Percentiles rank a stretch among this genome's conserved stretches.
These are phyloP conservation scores for Eretmochelys imbricata DNA, from an alignment of 2,113 vertebrate genomes.

Conservation along the genomic window DNA sequence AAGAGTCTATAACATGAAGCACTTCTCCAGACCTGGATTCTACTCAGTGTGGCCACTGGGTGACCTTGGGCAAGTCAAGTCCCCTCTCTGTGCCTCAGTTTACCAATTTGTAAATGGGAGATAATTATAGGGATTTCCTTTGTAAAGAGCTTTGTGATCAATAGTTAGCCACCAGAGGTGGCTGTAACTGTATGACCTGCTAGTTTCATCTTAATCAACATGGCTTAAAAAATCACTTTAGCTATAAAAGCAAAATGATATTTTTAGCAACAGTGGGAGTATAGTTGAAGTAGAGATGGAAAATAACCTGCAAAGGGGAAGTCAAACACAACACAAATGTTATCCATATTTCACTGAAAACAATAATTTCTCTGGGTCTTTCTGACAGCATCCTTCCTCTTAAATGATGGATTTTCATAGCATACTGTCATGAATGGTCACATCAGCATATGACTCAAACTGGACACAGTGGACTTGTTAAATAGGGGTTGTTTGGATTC, in stretches of 20 bases:
- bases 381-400: conserved; percentile 25
- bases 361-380: neutral
- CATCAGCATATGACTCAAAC: conserved; percentile 27
- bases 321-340: neutral
- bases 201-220: neutral
- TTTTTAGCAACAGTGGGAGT: conserved; percentile 2
- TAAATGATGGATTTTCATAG: conserved; percentile 24
- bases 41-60: neutral
- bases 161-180: fast-evolving
- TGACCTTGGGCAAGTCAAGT: neutral
- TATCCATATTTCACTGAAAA: conserved; percentile 26
- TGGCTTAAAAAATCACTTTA: neutral
- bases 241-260: neutral
- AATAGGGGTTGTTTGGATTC: neutral
- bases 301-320: conserved; percentile 28
- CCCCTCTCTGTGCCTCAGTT: neutral
- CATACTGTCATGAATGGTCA: neutral
- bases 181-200: neutral
- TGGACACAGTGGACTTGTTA: neutral
- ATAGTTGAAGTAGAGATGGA: conserved; percentile 11
- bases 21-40: fast-evolving
- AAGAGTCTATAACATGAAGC: neutral
- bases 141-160: neutral
- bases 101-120: neutral
- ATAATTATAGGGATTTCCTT: fast-evolving